Conservation (phyloP, 2,113 vertebrate genomes). For the Gopherus evgoodei region DNA sequence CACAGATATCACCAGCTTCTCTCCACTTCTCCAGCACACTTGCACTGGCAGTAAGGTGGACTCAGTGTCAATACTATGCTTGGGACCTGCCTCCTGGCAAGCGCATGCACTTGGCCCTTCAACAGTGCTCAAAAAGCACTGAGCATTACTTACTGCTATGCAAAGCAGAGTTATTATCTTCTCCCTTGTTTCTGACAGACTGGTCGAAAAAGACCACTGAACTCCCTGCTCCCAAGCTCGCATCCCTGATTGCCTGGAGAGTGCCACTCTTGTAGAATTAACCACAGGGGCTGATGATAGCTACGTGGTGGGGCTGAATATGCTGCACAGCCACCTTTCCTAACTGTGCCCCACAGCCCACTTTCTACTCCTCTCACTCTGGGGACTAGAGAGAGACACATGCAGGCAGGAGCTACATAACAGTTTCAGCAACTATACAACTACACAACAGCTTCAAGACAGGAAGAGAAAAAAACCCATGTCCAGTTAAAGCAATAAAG, state of each 20-base stretch:
- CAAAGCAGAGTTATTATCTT: background rate
- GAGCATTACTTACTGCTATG: background rate
- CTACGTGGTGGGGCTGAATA: background rate
- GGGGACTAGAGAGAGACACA: accelerated
- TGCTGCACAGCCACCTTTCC: background rate
- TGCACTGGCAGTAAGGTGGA: background rate
- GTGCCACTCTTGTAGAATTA: background rate
- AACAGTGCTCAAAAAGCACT: background rate
- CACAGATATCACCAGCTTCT: background rate
- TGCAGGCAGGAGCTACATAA: background rate
- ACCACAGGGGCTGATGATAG: accelerated
- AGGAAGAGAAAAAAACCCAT: background rate
- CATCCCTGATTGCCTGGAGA: background rate
- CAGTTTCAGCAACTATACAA: background rate
- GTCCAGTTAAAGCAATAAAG: background rate
- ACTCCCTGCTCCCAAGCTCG: background rate
- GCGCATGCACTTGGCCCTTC: background rate
- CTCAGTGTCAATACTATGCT: background rate
- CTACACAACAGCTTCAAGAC: background rate
- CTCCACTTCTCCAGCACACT: background rate
- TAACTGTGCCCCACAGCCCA: background rate
- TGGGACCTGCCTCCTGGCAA: background rate
- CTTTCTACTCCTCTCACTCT: background rate
- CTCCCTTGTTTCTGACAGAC: background rate
- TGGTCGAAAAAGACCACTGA: accelerated